These are phyloP conservation scores for Bilobella aurantiaca DNA, from an alignment of 1,140 invertebrate genomes.

Conservation along the genomic window DNA sequence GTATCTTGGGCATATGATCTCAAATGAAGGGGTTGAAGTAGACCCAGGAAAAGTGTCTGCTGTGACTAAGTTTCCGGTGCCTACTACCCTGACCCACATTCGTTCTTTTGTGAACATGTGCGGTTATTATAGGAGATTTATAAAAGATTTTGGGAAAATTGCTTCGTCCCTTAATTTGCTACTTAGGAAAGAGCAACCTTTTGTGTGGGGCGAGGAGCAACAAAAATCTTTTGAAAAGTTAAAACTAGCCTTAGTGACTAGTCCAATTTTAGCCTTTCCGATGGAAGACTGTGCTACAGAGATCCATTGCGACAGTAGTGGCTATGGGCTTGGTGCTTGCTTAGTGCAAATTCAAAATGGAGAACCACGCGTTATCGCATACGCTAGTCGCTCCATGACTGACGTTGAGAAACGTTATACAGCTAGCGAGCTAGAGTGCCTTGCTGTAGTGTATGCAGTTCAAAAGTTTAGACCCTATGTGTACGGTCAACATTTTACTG, in stretches of 20 bases:
- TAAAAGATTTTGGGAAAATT: slow-evolving; percentile 37
- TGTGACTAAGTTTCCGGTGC: slow-evolving; percentile 36
- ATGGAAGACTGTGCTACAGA: slow-evolving; percentile 30
- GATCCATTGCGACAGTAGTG: slow-evolving; percentile 44
- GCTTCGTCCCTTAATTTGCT: slow-evolving; percentile 24
- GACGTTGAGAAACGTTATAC: slow-evolving; percentile 38
- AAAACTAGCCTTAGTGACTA: slow-evolving; percentile 34
- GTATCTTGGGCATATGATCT: slow-evolving; percentile 18
- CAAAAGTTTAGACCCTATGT: slow-evolving; percentile 19
- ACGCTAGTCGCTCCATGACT: slow-evolving; percentile 38
- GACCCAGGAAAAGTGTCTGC: slow-evolving; percentile 37
- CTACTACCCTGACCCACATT: slow-evolving; percentile 39
- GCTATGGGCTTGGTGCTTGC: slow-evolving; percentile 43
- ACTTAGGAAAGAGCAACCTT: background rate
- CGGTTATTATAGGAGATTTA: slow-evolving; percentile 40
- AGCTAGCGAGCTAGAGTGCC: slow-evolving; percentile 40
- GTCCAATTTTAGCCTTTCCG: slow-evolving; percentile 19
- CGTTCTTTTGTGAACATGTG: slow-evolving; percentile 34
- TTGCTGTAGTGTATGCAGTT: slow-evolving; percentile 41
- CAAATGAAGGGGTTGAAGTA: slow-evolving; percentile 8
- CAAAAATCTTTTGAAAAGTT: slow-evolving; percentile 35
- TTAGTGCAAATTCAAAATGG: slow-evolving; percentile 41
- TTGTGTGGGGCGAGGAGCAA: slow-evolving; percentile 4
- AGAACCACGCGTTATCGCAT: slow-evolving; percentile 40
- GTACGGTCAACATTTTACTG: slow-evolving; percentile 11